These are phyloP conservation scores for Dipodomys ordii DNA, from an alignment of 2,113 vertebrate species.

Conservation along the genomic window DNA sequence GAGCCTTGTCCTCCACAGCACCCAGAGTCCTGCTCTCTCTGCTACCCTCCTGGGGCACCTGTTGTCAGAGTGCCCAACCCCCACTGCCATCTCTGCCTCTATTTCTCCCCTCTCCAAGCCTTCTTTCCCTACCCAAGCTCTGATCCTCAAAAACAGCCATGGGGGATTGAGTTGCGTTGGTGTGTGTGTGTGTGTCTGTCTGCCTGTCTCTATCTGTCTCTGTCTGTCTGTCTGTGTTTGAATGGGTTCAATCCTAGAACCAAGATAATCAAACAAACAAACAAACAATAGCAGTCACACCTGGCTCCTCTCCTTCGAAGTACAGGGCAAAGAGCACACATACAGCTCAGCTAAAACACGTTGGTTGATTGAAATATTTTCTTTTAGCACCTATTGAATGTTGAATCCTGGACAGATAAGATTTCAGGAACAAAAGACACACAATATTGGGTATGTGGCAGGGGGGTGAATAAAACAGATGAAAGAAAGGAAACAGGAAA, in stretches of 20 bases:
- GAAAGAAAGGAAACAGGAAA: not conserved
- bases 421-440: not conserved
- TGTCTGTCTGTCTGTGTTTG: no score
- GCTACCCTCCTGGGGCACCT: not conserved
- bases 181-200: not conserved
- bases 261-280: not conserved
- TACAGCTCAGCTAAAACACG: rapidly evolving
- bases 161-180: no score
- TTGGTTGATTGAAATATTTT: not conserved
- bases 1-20: not conserved
- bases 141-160: not conserved
- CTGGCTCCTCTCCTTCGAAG: not conserved
- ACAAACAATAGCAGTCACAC: not conserved
- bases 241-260: not conserved
- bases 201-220: no score
- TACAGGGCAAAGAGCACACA: not conserved
- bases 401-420: not conserved
- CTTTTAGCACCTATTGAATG: not conserved
- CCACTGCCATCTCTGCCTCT: no score
- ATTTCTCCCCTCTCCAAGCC: not conserved
- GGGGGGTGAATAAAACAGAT: no score
- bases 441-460: not conserved
- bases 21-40: not conserved
- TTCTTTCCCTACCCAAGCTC: not conserved
- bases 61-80: not conserved